Percentiles rank a stretch among this genome's conserved stretches.
These are phyloP conservation scores for Drosophila ohnishii DNA, from an alignment of 1,140 invertebrate genomes.

Conservation along the genomic window DNA sequence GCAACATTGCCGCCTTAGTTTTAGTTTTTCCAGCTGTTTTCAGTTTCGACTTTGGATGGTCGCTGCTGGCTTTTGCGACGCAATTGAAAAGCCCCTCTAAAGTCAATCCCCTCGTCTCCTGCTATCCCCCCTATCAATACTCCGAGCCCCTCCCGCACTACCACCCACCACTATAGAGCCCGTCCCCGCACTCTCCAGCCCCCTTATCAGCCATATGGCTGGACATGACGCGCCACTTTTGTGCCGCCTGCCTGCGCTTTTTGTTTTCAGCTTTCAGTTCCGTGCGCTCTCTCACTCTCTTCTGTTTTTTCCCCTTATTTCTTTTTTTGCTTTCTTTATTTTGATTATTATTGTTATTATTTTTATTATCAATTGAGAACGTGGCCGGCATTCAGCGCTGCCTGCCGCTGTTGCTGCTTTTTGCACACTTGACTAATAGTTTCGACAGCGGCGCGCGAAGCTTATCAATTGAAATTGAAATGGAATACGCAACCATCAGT, in stretches of 20 bases:
- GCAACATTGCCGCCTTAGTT: slow-evolving; percentile 16
- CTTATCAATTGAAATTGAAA: slow-evolving; percentile 79
- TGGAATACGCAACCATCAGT: slow-evolving; percentile 60
- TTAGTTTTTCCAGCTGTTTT: slow-evolving; percentile 59
- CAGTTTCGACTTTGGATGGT: slow-evolving; percentile 55
- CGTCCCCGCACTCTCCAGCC: neutral
- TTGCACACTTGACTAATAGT: slow-evolving; percentile 77
- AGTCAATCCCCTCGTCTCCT: neutral
- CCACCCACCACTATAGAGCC: neutral
- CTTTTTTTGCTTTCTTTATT: slow-evolving; percentile 51
- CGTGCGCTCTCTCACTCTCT: neutral
- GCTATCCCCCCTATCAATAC: neutral
- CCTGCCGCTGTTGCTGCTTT: slow-evolving; percentile 25
- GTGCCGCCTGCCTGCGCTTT: slow-evolving; percentile 29
- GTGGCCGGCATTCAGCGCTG: slow-evolving; percentile 74
- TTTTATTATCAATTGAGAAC: slow-evolving; percentile 82
- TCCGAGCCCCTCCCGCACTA: neutral
- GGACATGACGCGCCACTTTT: slow-evolving; percentile 80
- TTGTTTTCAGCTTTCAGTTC: slow-evolving; percentile 37
- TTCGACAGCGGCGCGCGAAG: slow-evolving; percentile 57
- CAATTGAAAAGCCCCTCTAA: slow-evolving; percentile 57
- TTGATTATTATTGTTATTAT: slow-evolving; percentile 76
- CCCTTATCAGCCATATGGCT: slow-evolving; percentile 11
- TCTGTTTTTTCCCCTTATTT: neutral
- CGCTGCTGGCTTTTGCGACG: slow-evolving; percentile 57